Evolutionary conservation across 2,113 vertebrate species (phyloP).

Genomic region (Equus quagga): DNA sequence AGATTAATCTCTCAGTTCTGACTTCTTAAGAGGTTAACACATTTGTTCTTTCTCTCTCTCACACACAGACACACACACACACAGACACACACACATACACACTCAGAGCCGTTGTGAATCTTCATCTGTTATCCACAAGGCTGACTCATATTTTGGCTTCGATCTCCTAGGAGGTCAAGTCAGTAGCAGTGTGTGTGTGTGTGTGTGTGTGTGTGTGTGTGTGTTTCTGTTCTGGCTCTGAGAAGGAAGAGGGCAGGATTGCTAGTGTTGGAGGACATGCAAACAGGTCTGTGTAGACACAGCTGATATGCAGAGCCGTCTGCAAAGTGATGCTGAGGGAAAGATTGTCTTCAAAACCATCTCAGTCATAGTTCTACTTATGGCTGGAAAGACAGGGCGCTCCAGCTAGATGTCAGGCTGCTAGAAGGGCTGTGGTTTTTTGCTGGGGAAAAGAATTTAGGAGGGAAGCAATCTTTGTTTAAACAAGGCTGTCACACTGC

Average conservation of each 20-base stretch:
- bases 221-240: background rate
- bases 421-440: background rate
- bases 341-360: background rate
- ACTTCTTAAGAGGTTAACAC: background rate
- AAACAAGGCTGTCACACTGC: fast-evolving
- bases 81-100: background rate
- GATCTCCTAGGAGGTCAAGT: background rate
- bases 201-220: fast-evolving
- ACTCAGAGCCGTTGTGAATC: background rate
- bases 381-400: background rate
- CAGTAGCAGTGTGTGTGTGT: background rate
- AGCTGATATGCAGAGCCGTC: conserved; percentile 11
- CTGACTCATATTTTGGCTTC: background rate
- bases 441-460: background rate
- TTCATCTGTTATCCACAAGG: background rate
- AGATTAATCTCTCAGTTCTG: background rate
- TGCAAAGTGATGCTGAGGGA: background rate
- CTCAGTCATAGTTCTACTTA: background rate
- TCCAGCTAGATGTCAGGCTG: background rate
- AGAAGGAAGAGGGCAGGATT: background rate
- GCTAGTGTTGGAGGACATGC: background rate
- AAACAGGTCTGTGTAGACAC: background rate
- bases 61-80: fast-evolving
- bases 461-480: background rate
- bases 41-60: background rate